Base-by-base conservation (phyloP, 1,140 invertebrate genomes). In the Leguminivora glycinivorella region DNA sequence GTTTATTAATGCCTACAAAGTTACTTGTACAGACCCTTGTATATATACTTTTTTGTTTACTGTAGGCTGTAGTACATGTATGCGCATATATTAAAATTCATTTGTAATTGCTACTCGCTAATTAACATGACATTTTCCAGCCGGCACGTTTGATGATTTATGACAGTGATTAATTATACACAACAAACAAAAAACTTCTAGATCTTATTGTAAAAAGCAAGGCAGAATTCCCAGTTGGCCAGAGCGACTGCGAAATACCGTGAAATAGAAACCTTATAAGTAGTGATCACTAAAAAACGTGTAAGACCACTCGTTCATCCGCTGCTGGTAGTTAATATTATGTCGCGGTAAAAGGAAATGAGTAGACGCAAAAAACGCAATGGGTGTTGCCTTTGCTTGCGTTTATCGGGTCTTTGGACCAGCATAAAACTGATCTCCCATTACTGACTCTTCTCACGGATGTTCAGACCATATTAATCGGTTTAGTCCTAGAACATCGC, bases 241-340 rank as follows among this genome's bases (percentile, higher is more conserved):
- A 43, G 40, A 43, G 40, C 40, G 40, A 43, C 26, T 63, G 31
- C 26, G 7, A 31, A 63, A 17, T 29, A 63, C 25, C 26, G 58
- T 63, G 58, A 63, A 63, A 63, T 63, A 31, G 58, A 63, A 31
- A 63, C 58, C 58, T 63, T 29, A 63, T 63, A 63, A n/a, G 58
- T 34, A 29, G n/a, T 26, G 26, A 17, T 29, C 17, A 31, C 5
- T 31, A 63, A 63, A 63, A 63, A 63, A 63, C 25, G 56, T 26
- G 24, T 60, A 63, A 63, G 22, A 34, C 58, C 26, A 63, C 58
- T 63, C 26, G 58, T 63, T 22, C 58, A 63, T 63, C 58, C 58
- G 58, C 58, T 31, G 58, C 22, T 52, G 47, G 47, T 63, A 63
- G 58, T 63, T 63, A 63, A 63, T 52, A 63, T 63, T 63, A 63